A percentile compares a stretch with the other conserved stretches of the same genome.
phyloP scores from a whole-genome alignment of 2,113 vertebrate genomes.

The Hippoglossus stenolepis region DNA sequence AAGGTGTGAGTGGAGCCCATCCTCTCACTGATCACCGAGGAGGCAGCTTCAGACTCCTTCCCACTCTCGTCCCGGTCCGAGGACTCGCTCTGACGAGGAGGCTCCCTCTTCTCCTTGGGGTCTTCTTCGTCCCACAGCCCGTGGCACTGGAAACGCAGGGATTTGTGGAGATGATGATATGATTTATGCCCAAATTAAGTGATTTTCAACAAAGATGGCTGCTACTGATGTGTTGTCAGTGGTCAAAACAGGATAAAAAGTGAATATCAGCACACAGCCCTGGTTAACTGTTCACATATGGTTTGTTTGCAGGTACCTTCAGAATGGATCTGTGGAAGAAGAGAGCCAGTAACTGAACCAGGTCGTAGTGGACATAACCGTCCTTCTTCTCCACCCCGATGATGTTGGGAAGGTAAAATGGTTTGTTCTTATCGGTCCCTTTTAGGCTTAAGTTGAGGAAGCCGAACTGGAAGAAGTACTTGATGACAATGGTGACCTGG shows the following conservation, averaged over 20 bases:
- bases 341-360: slow-evolving; percentile 93
- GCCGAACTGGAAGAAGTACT: slow-evolving; percentile 99
- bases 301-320: slow-evolving; percentile 83
- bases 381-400: slow-evolving; percentile 99
- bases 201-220: no score
- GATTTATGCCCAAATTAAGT: no score
- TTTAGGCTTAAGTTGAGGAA: slow-evolving; percentile 94
- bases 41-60: slow-evolving; percentile 54
- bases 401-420: slow-evolving; percentile 92
- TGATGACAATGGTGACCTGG: slow-evolving; percentile 94
- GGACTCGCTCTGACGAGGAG: slow-evolving; percentile 81
- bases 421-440: slow-evolving; percentile 83
- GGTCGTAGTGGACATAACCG: slow-evolving; percentile 94
- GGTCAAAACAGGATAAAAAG: no score
- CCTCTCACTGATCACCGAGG: slow-evolving; percentile 73
- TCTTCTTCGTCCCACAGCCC: slow-evolving; percentile 96
- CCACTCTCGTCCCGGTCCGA: slow-evolving; percentile 75
- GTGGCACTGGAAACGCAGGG: slow-evolving; percentile 85
- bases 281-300: no score
- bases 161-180: no score
- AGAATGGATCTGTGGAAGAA: slow-evolving; percentile 98
- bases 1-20: slow-evolving; percentile 87
- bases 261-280: no score
- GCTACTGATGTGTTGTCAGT: neutral
- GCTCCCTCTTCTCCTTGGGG: slow-evolving; percentile 75